Evolutionary conservation across 2,113 vertebrate genomes (phyloP).

Genomic region (Ochotona curzoniae): DNA sequence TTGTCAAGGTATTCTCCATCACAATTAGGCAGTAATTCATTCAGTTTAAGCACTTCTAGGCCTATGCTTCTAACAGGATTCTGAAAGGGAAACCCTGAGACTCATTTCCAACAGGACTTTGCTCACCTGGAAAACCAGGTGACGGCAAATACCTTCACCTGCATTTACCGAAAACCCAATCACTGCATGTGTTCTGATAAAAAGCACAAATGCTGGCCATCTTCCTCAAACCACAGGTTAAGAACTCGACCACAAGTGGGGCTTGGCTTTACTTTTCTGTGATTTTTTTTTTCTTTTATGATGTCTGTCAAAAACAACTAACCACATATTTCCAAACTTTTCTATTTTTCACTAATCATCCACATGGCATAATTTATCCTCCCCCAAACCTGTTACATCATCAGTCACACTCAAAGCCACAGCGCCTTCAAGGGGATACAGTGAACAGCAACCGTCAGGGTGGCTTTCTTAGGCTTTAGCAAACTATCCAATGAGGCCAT

Average conservation of each 20-base stretch:
- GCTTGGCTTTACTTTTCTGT: background rate
- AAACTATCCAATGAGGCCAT: constrained; percentile 34
- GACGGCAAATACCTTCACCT: background rate
- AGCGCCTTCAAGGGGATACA: background rate
- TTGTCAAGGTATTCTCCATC: background rate
- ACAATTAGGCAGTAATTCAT: constrained; percentile 11
- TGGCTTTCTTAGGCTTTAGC: constrained; percentile 36
- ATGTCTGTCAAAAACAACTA: background rate
- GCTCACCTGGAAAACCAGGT: background rate
- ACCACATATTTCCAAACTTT: background rate
- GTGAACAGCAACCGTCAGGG: constrained; percentile 30
- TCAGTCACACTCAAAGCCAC: constrained; percentile 52
- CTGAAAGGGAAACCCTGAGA: background rate
- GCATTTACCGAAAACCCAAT: background rate
- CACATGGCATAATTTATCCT: background rate
- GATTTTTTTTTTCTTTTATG: no score
- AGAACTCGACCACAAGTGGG: background rate
- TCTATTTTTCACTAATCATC: background rate
- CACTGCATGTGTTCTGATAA: background rate
- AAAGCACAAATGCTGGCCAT: background rate
- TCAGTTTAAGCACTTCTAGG: background rate
- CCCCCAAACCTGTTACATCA: background rate
- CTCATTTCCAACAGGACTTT: background rate
- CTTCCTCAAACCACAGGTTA: constrained; percentile 2
- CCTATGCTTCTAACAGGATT: background rate